Conservation (phyloP, 1,140 invertebrate genomes). For the Triops longicaudatus region DNA sequence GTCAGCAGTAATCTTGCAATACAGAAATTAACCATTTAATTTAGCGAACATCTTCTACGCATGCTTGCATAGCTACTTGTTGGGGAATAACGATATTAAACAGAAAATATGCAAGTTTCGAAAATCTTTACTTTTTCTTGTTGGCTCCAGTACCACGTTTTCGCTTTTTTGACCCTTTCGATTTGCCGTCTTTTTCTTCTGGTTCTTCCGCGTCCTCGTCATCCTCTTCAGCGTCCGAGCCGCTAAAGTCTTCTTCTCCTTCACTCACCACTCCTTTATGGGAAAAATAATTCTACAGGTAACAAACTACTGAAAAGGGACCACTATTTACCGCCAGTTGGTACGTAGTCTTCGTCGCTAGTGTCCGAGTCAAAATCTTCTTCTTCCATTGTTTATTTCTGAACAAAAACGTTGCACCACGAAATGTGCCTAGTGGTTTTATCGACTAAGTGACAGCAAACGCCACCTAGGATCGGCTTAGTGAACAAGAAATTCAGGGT, state of each 20-base stretch:
- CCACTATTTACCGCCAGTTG: constrained; percentile 14
- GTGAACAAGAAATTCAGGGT: too few relatives aligned
- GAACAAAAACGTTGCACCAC: background rate
- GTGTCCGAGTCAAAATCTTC: constrained; percentile 24
- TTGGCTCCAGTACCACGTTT: background rate
- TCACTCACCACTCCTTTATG: constrained; percentile 21
- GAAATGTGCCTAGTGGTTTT: too few relatives aligned
- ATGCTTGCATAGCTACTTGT: too few relatives aligned
- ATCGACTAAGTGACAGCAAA: too few relatives aligned
- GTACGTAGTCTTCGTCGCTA: constrained; percentile 25
- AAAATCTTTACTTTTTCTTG: background rate
- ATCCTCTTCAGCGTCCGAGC: background rate
- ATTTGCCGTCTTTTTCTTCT: background rate
- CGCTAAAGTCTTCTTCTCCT: constrained; percentile 6
- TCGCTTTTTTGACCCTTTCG: background rate
- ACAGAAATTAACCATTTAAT: too few relatives aligned
- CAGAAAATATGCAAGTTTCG: too few relatives aligned
- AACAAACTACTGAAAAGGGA: too few relatives aligned
- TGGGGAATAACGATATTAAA: too few relatives aligned
- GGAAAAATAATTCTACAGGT: background rate
- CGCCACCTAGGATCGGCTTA: too few relatives aligned
- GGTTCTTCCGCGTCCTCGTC: background rate
- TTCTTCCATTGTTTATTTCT: constrained; percentile 20
- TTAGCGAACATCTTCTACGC: too few relatives aligned
- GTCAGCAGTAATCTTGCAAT: too few relatives aligned